Base-by-base conservation (phyloP, 2,888 invertebrate species). In the Criorhina ranunculi region DNA sequence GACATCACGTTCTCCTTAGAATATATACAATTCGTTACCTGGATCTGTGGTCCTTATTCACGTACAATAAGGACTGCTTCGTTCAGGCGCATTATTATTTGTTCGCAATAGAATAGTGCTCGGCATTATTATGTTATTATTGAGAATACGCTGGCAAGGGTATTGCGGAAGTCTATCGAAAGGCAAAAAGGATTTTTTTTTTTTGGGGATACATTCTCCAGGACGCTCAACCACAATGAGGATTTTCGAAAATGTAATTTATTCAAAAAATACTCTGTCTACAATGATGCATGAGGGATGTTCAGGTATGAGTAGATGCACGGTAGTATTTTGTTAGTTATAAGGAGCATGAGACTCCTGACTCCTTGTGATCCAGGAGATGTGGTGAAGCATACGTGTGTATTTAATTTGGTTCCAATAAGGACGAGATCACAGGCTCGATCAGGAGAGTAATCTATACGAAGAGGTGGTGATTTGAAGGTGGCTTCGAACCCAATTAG, bases 11-110 rank as follows among this genome's bases (percentile, higher is more conserved):
- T 64, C 85, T 69, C 40, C 55, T 37, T 64, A 80, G 51, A 80
- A 64, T 85, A 67, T 80, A 76, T 75, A 24, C 24, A 24, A 80
- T 85, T 85, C 83, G 83, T 85, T 85, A 85, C 80, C 80, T 83
- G 83, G 57, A 64, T 69, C 69, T 67, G 69, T 29, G 80, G 85
- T 85, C 80, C 85, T 80, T 85, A 35, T 85, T 80, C 85, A 77
- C 77, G 80, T 80, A 80, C 75, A 80, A 75, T 85, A 79, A 80
- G 75, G 85, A 80, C 53, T 69, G 59, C 42, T 73, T 55, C 64
- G 59, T 37, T 64, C 77, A 60, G 51, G 81, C 60, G 59, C 59
- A 76, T 70, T 70, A 79, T 83, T 83, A 79, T 85, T 79, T 85
- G 70, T 76, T 85, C 59, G 85, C 6, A 76, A 72, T 76, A 80